phyloP scores from a whole-genome alignment of 2,888 invertebrate species.

The Scrobipalpa atriplicella region DNA sequence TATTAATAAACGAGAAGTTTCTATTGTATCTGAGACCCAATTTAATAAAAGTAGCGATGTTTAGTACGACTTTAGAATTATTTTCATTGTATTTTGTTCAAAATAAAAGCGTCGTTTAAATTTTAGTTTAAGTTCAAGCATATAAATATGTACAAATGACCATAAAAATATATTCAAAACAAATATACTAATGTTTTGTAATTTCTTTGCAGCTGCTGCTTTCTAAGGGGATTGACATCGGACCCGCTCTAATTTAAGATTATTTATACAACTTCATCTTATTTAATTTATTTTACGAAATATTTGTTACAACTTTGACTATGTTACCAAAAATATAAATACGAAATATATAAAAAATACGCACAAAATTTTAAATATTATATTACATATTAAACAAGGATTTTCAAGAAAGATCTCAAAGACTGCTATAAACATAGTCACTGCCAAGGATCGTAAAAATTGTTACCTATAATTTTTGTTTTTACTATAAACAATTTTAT shows the following conservation, averaged over 20 bases:
- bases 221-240: conserved; percentile 69
- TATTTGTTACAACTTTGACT: conserved; percentile 66
- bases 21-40: too few species aligned
- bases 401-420: conserved; percentile 61
- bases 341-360: conserved; percentile 42
- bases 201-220: conserved; percentile 77
- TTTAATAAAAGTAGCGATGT: too few species aligned
- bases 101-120: too few species aligned
- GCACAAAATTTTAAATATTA: conserved; percentile 39
- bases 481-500: conserved; percentile 74
- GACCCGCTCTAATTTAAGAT: conserved; percentile 58
- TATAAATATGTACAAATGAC: not conserved
- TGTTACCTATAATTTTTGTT: conserved; percentile 66
- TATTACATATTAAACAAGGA: conserved; percentile 1
- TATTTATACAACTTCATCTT: conserved; percentile 53
- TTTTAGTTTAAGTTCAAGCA: too few species aligned
- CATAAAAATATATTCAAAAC: not conserved
- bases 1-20: too few species aligned
- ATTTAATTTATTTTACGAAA: conserved; percentile 51
- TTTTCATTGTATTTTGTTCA: too few species aligned
- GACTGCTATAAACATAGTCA: conserved; percentile 79
- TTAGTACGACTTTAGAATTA: too few species aligned
- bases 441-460: conserved; percentile 67
- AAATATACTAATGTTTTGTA: not conserved
- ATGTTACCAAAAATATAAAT: conserved; percentile 61